Evolutionary conservation across 2,797 vertebrate genomes (phyloP).

Genomic region (Sandelia bainsii): DNA sequence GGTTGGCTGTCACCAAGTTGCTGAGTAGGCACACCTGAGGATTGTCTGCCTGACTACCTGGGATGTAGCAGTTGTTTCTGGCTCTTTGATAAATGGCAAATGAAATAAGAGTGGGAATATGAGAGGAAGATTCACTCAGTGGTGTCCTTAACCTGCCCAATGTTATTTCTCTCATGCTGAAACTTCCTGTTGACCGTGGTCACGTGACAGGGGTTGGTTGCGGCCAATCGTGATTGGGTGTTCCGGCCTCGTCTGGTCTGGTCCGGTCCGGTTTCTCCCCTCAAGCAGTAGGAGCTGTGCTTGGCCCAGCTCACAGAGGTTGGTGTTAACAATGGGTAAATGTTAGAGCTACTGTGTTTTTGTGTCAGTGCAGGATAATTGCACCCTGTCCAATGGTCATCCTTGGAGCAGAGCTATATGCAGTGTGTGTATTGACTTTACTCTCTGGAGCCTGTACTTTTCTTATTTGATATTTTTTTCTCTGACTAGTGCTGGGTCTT

Average conservation of each 20-base stretch:
- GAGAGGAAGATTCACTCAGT: slow-evolving; percentile 49
- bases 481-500: slow-evolving; percentile 8
- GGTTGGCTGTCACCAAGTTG: slow-evolving; percentile 46
- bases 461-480: slow-evolving; percentile 48
- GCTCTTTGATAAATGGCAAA: slow-evolving; percentile 64
- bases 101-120: slow-evolving; percentile 59
- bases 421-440: slow-evolving; percentile 56
- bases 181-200: slow-evolving; percentile 76
- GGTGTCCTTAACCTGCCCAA: slow-evolving; percentile 37
- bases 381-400: slow-evolving; percentile 62
- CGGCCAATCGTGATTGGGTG: slow-evolving; percentile 50
- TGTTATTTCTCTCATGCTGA: slow-evolving; percentile 54
- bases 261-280: slow-evolving; percentile 63
- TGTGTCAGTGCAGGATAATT: slow-evolving; percentile 65
- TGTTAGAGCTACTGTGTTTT: slow-evolving; percentile 53
- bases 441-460: slow-evolving; percentile 41
- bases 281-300: slow-evolving; percentile 44
- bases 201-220: slow-evolving; percentile 69
- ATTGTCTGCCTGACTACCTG: slow-evolving; percentile 48
- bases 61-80: slow-evolving; percentile 55
- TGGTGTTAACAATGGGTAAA: slow-evolving; percentile 74
- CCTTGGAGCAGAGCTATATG: slow-evolving; percentile 59
- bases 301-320: slow-evolving; percentile 53
- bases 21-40: slow-evolving; percentile 75
- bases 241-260: slow-evolving; percentile 65